These are phyloP conservation scores for Brachypteracias leptosomus DNA, from an alignment of 2,113 vertebrate genomes.

Conservation along the genomic window DNA sequence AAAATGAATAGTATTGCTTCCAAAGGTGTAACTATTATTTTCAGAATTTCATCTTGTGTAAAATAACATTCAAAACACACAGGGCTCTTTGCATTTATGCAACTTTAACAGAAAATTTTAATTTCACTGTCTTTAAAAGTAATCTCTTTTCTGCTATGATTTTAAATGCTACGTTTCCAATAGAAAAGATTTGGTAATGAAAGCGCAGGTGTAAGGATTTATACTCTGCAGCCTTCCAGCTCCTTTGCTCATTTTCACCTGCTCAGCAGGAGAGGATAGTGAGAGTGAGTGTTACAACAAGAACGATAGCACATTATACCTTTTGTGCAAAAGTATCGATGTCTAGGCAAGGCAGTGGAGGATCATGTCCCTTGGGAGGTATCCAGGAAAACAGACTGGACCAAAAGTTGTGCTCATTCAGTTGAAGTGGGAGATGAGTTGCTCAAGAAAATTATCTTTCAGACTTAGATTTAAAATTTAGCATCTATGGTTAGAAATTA, in stretches of 20 bases:
- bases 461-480: not conserved
- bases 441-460: not conserved
- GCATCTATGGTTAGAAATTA: not conserved
- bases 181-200: not conserved
- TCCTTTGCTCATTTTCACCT: constrained; percentile 47
- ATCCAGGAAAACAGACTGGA: not conserved
- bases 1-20: not conserved
- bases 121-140: not conserved
- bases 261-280: constrained; percentile 17
- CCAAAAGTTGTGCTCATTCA: not conserved
- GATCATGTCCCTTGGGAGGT: not conserved
- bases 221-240: not conserved
- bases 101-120: not conserved
- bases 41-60: not conserved
- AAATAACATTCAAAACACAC: not conserved
- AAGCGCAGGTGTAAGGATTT: not conserved
- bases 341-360: not conserved
- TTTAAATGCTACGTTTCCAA: not conserved
- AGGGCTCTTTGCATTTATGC: not conserved
- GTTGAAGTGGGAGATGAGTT: not conserved
- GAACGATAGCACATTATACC: not conserved
- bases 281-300: not conserved
- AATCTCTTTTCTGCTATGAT: not conserved
- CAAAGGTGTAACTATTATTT: not conserved
- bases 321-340: not conserved